Conservation (phyloP, 2,797 vertebrate species). For the Acropternis orthonyx region DNA sequence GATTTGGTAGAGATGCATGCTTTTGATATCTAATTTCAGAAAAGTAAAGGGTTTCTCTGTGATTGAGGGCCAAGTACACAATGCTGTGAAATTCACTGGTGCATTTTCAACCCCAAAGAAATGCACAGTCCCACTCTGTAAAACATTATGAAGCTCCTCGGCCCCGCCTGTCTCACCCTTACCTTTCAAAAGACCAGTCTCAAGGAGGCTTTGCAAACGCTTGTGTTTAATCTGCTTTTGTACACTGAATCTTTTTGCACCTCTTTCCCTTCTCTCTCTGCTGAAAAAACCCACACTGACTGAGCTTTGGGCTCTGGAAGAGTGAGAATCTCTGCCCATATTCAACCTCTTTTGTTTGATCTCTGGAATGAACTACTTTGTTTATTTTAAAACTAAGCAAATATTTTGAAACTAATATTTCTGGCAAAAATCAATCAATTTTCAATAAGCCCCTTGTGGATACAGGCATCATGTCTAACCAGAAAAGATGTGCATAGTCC, state of each 20-base stretch:
- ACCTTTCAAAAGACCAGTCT: not conserved
- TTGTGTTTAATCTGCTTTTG: not conserved
- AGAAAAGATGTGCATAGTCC: not conserved
- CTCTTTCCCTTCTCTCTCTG: too few relatives aligned
- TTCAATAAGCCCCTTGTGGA: not conserved
- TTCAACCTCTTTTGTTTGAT: not conserved
- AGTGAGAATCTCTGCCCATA: not conserved
- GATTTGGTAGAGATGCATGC: not conserved
- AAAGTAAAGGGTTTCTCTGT: not conserved
- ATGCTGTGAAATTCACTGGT: not conserved
- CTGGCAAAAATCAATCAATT: not conserved
- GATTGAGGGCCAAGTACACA: not conserved
- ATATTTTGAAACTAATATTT: not conserved
- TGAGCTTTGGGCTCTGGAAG: too few relatives aligned
- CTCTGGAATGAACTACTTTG: not conserved
- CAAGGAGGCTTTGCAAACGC: not conserved
- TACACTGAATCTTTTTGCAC: too few relatives aligned
- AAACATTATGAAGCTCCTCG: not conserved
- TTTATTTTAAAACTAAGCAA: not conserved
- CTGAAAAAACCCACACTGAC: too few relatives aligned
- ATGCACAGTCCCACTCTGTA: not conserved
- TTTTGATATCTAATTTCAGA: conserved; percentile 43
- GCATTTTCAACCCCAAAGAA: not conserved
- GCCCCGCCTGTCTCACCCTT: not conserved
- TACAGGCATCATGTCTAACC: not conserved